Percentiles rank a stretch among this genome's conserved stretches.
Conservation (phyloP, 2,888 invertebrate genomes). For the Luperina nickerlii region DNA sequence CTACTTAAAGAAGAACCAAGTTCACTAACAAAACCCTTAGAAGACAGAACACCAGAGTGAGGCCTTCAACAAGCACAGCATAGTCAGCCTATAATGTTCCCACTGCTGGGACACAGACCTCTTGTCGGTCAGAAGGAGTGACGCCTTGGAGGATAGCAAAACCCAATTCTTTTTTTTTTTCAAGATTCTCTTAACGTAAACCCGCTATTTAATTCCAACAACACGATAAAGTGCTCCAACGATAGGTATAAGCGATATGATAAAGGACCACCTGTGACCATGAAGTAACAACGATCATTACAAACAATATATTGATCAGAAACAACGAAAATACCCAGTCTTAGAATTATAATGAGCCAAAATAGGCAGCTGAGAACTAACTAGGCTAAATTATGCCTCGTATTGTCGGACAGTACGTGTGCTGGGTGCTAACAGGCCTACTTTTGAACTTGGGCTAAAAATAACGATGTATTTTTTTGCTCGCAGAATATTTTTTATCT, state of each 20-base stretch:
- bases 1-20: background rate
- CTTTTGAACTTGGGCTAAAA: constrained; percentile 31
- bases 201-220: constrained; percentile 1
- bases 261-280: constrained; percentile 48
- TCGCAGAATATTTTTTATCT: constrained; percentile 4
- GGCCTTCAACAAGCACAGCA: too few species aligned
- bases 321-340: constrained; percentile 29
- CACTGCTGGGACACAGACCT: too few species aligned
- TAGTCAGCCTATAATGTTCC: too few species aligned
- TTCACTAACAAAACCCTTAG: background rate
- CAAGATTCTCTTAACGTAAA: constrained; percentile 30
- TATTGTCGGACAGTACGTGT: constrained; percentile 49
- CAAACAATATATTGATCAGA: constrained; percentile 17
- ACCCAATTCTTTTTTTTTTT: background rate
- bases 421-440: background rate
- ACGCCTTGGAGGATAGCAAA: background rate
- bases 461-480: constrained; percentile 32
- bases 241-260: constrained; percentile 4
- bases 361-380: constrained; percentile 33
- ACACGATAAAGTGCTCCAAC: constrained; percentile 4
- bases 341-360: constrained; percentile 33
- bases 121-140: background rate
- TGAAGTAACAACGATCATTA: constrained; percentile 10
- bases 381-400: constrained; percentile 52
- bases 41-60: background rate